Evolutionary conservation across 2,888 invertebrate species (phyloP).

Genomic region (Pristionchus mayeri): DNA sequence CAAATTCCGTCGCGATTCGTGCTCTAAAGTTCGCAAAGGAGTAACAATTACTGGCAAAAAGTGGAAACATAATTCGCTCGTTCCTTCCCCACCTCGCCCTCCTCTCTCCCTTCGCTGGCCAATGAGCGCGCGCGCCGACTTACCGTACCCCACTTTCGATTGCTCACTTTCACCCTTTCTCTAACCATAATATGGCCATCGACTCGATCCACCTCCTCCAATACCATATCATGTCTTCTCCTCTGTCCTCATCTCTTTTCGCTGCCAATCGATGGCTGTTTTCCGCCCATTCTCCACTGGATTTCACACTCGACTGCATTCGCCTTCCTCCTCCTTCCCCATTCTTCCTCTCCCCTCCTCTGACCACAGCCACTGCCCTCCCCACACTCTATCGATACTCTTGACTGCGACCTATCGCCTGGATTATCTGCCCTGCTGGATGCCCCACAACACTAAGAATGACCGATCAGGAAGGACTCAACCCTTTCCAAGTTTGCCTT

Average conservation of each 20-base stretch:
- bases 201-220: background rate
- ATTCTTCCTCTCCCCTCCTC: background rate
- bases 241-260: background rate
- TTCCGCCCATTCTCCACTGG: background rate
- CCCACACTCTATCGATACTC: background rate
- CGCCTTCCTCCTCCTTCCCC: background rate
- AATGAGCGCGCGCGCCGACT: conserved; percentile 25
- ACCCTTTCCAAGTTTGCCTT: too few relatives aligned
- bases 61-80: background rate
- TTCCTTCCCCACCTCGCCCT: background rate
- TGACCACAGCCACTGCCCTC: background rate
- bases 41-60: background rate
- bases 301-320: conserved; percentile 42
- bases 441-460: background rate
- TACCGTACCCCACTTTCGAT: conserved; percentile 42
- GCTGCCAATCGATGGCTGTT: conserved; percentile 7
- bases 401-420: background rate
- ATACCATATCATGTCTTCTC: background rate
- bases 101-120: background rate
- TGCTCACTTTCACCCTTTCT: conserved; percentile 3
- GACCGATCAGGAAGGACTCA: background rate
- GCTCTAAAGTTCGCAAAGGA: background rate
- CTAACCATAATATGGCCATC: too few relatives aligned
- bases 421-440: conserved; percentile 14
- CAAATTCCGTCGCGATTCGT: background rate